Evolutionary conservation across 2,113 vertebrate genomes (phyloP).

Genomic region (Notechis scutatus): DNA sequence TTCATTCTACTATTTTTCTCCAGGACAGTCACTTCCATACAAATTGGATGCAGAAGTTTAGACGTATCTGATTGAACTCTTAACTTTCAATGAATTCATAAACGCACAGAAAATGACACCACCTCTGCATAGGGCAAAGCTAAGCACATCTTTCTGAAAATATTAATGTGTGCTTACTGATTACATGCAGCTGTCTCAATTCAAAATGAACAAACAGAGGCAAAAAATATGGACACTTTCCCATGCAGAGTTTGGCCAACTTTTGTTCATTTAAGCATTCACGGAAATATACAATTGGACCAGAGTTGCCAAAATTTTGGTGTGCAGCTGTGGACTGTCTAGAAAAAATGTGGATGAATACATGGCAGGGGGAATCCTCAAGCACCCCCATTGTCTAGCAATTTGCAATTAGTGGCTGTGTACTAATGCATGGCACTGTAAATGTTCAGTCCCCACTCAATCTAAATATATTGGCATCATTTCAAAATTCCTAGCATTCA

Average conservation of each 20-base stretch:
- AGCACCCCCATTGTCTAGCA: not conserved
- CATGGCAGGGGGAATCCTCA: not conserved
- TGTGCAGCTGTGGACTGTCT: not conserved
- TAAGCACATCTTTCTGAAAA: not conserved
- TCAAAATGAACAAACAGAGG: not conserved
- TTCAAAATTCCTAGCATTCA: not conserved
- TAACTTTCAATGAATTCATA: not conserved
- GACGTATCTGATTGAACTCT: not conserved
- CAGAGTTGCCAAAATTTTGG: not conserved
- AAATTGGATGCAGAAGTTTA: not conserved
- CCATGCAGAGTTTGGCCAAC: not conserved
- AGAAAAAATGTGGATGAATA: not conserved
- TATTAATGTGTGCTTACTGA: not conserved
- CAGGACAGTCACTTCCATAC: not conserved
- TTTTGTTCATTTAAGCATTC: not conserved
- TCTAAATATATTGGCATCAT: not conserved
- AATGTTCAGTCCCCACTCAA: not conserved
- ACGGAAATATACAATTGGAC: not conserved
- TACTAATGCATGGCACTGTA: not conserved
- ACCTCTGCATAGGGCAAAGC: not conserved
- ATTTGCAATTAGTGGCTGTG: not conserved
- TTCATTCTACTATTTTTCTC: not conserved
- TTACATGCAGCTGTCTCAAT: not conserved
- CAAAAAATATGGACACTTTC: not conserved
- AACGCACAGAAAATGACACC: not conserved